These are phyloP conservation scores for Lerista edwardsae DNA, from an alignment of 2,797 vertebrate species.

Conservation along the genomic window DNA sequence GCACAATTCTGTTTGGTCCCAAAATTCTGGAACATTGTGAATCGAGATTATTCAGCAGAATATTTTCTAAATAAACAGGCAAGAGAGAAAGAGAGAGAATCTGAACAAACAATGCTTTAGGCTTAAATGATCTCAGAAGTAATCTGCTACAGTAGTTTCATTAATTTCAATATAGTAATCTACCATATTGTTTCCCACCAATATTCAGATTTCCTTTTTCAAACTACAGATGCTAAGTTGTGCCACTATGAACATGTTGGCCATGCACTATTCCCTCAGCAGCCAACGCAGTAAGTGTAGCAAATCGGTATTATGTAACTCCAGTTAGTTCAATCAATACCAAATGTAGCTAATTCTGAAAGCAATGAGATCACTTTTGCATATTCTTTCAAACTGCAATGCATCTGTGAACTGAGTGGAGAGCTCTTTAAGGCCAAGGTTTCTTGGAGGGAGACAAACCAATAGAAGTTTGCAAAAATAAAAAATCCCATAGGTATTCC, in stretches of 20 bases:
- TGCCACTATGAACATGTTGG: conserved; percentile 3
- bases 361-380: neutral
- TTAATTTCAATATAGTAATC: no score
- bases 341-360: conserved; percentile 41
- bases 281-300: conserved; percentile 40
- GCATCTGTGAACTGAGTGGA: conserved; percentile 14
- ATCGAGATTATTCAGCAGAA: conserved; percentile 7
- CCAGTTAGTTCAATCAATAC: conserved; percentile 40
- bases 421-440: conserved; percentile 3
- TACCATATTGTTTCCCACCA: conserved; percentile 28
- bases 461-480: conserved; percentile 42
- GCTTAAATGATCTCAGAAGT: conserved; percentile 1
- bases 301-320: conserved; percentile 53
- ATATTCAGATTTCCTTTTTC: neutral
- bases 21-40: no score
- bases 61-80: conserved; percentile 21
- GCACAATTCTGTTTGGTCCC: no score
- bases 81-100: conserved; percentile 1
- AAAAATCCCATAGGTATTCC: conserved; percentile 36
- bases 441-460: conserved; percentile 39
- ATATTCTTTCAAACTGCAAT: conserved; percentile 2
- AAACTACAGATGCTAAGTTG: neutral
- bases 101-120: conserved; percentile 21
- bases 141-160: neutral
- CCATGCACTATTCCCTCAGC: conserved; percentile 25